phyloP scores from a whole-genome alignment of 2,797 vertebrate genomes.

The Sebastes vulpes region DNA sequence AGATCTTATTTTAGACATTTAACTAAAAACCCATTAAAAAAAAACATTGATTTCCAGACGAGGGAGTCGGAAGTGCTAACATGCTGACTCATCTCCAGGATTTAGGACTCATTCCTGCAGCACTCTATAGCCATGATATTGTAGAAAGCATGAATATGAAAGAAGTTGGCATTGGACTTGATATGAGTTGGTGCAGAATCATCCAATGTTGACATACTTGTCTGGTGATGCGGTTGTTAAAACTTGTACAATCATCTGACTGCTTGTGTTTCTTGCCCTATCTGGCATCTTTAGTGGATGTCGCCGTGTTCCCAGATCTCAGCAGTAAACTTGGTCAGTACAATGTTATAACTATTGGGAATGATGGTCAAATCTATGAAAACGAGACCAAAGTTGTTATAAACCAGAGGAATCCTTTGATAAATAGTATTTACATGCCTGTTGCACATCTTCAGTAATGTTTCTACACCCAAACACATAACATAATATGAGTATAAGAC shows the following conservation, averaged over 20 bases:
- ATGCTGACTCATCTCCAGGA: no score
- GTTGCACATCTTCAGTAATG: not conserved
- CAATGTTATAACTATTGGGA: not conserved
- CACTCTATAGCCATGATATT: not conserved
- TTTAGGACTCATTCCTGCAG: not conserved
- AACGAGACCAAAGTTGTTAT: not conserved
- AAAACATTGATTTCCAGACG: no score
- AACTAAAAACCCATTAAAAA: no score
- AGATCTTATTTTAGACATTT: no score
- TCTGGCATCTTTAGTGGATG: not conserved
- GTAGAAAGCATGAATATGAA: not conserved
- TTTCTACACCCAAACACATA: not conserved
- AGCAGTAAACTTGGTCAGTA: not conserved
- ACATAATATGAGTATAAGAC: not conserved
- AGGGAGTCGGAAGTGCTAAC: accelerated
- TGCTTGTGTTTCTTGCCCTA: not conserved
- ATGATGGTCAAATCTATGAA: not conserved
- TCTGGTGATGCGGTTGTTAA: not conserved
- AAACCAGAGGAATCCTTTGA: not conserved
- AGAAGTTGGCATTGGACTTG: not conserved
- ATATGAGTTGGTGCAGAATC: not conserved
- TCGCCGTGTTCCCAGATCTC: not conserved
- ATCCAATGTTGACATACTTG: not conserved
- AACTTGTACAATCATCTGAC: not conserved
- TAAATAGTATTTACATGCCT: not conserved